phyloP scores from a whole-genome alignment of 2,797 vertebrate genomes.

The Sciurus carolinensis region DNA sequence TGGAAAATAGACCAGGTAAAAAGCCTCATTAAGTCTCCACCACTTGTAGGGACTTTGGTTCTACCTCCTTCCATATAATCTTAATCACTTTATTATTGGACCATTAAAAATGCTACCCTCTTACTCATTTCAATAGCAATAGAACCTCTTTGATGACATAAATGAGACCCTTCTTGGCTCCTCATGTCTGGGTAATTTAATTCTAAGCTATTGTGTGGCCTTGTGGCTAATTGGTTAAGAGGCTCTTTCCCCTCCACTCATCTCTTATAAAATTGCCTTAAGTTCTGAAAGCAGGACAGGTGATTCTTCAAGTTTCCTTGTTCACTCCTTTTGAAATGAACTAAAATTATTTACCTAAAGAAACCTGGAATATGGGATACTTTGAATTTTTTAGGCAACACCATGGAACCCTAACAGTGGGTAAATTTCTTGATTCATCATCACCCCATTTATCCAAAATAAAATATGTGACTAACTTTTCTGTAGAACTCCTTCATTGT shows the following conservation, averaged over 20 bases:
- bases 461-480: conserved; percentile 59
- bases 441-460: conserved; percentile 38
- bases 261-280: conserved; percentile 69
- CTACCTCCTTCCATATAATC: conserved; percentile 29
- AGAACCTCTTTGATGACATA: conserved; percentile 57
- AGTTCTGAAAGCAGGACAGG: conserved; percentile 54
- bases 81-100: conserved; percentile 58
- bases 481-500: conserved; percentile 56
- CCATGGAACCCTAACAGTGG: background rate
- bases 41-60: conserved; percentile 71
- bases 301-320: conserved; percentile 50
- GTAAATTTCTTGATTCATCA: background rate
- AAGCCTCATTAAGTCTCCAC: conserved; percentile 67
- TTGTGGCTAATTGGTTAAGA: conserved; percentile 72
- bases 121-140: conserved; percentile 61
- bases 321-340: conserved; percentile 59
- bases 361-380: conserved; percentile 30
- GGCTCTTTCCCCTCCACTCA: conserved; percentile 45
- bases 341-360: conserved; percentile 48
- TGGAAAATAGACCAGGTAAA: conserved; percentile 72
- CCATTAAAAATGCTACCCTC: conserved; percentile 40
- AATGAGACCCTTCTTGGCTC: conserved; percentile 52
- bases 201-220: conserved; percentile 55
- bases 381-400: conserved; percentile 59
- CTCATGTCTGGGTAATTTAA: conserved; percentile 63